Base-by-base conservation (phyloP, 2,113 vertebrate genomes). In the Carassius auratus region DNA sequence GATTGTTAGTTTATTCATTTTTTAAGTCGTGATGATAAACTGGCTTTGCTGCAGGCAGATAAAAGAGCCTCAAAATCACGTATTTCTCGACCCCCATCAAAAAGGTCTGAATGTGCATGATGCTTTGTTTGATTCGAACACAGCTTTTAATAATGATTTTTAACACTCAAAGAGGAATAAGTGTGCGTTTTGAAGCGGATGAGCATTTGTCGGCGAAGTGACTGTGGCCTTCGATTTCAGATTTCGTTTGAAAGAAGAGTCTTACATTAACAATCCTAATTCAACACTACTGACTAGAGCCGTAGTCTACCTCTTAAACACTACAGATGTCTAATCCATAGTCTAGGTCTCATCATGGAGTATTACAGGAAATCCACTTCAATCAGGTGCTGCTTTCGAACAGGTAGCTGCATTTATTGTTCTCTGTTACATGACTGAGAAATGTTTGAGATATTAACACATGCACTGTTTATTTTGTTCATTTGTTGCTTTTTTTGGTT, bases 341-440 rank as follows among this genome's bases (percentile, higher is more conserved):
- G 50, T 26, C 13, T n/a, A 75, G 38, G 30, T 62, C 45, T 57
- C 61, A 23, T 62, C n/a, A 14, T 23, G 57, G 33, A 61, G 45
- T 71, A 81, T 38, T 14, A 66, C n/a, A 71, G 82, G 42, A 42
- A 21, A 61, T 76, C 78, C 73, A 78, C 84, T 87, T 87, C 82
- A 84, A 66, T 83, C 85, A 55, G 87, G 87, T 90, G 90, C 89
- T 94, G 89, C 91, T 92, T 88, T 87, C 59, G 88, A 59, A 85
- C 82, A 86, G 21, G 64, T 78, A 83, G 36, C 55, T 86, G 55
- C 81, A 19, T 61, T 86, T 89, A 45, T 10, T 86, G 88, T 90
- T 76, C 90, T 92, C 90, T 90, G 36, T 59, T 57, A 59, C 38
- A 78, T 45, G 87, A 90, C 91, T 84, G 50, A 36, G 66, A 61